Conservation (phyloP, 2,888 invertebrate genomes). For the Gasteruption jaculator region DNA sequence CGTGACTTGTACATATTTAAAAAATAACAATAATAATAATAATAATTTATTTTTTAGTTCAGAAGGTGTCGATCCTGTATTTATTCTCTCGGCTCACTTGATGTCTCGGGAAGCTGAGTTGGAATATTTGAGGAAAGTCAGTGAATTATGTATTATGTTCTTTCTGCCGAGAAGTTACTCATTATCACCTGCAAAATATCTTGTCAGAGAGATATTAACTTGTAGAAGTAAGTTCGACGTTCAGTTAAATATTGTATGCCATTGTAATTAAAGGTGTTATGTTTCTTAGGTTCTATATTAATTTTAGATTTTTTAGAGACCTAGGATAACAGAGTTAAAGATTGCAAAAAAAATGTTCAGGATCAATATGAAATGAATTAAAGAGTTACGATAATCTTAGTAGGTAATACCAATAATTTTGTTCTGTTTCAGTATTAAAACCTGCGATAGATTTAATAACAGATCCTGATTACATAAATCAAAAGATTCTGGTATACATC, state of each 20-base stretch:
- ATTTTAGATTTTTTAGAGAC: too few relatives aligned
- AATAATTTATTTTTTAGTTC: conserved; percentile 27
- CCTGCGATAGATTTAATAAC: conserved; percentile 80
- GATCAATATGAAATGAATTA: too few relatives aligned
- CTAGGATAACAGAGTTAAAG: too few relatives aligned
- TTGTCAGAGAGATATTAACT: conserved; percentile 78
- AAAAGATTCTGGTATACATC: conserved; percentile 77
- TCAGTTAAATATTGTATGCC: not conserved
- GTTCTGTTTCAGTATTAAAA: conserved; percentile 64
- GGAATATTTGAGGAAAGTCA: conserved; percentile 75
- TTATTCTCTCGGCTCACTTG: conserved; percentile 71
- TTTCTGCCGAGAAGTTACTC: conserved; percentile 79
- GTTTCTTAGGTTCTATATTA: not conserved
- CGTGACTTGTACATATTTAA: not conserved
- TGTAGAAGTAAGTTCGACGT: conserved; percentile 74
- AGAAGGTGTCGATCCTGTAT: conserved; percentile 58
- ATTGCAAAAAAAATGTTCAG: too few relatives aligned
- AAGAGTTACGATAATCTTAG: too few relatives aligned
- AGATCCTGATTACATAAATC: conserved; percentile 88
- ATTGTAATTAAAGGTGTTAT: not conserved
- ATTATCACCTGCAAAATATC: conserved; percentile 70
- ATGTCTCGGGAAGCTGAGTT: conserved; percentile 70
- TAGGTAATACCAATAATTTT: too few relatives aligned
- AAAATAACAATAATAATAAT: conserved; percentile 13
- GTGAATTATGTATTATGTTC: conserved; percentile 77